Conservation (phyloP, 2,888 invertebrate species). For the Pardosa pseudoannulata region DNA sequence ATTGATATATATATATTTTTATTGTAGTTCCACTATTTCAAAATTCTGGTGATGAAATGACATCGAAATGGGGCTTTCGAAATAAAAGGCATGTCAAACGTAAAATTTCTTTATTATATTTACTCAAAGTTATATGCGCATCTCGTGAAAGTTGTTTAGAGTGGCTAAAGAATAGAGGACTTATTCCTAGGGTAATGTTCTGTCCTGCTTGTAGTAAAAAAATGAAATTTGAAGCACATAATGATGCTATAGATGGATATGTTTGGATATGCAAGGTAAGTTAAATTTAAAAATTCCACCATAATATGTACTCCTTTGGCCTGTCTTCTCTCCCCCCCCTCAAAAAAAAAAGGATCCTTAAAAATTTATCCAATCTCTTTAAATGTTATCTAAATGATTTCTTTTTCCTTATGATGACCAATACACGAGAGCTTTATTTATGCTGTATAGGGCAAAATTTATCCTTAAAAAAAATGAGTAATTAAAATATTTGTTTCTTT, state of each 20-base stretch:
- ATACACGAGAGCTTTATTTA: no score
- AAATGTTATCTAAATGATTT: no score
- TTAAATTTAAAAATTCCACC: no score
- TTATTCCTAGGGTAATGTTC: constrained; percentile 41
- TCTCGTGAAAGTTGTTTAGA: constrained; percentile 43
- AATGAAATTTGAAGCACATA: constrained; percentile 43
- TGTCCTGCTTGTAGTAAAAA: constrained; percentile 37
- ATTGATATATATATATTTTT: no score
- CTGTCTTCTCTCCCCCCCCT: no score
- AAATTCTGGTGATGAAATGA: not conserved
- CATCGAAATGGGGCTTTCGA: not conserved
- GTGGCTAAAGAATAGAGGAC: constrained; percentile 46
- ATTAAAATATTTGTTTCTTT: no score
- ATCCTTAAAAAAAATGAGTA: no score
- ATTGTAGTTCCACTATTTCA: not conserved
- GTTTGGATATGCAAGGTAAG: constrained; percentile 44
- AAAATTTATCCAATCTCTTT: no score
- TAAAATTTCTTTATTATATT: constrained; percentile 17
- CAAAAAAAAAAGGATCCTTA: no score
- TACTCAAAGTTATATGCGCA: constrained; percentile 42
- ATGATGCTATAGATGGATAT: constrained; percentile 32
- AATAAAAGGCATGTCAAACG: not conserved
- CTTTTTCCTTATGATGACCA: no score
- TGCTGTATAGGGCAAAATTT: no score
- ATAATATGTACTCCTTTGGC: no score